Evolutionary conservation across 2,113 vertebrate genomes (phyloP), one percentile per base, ranked within the genome.

Genomic region (Cygnus buccinator): DNA sequence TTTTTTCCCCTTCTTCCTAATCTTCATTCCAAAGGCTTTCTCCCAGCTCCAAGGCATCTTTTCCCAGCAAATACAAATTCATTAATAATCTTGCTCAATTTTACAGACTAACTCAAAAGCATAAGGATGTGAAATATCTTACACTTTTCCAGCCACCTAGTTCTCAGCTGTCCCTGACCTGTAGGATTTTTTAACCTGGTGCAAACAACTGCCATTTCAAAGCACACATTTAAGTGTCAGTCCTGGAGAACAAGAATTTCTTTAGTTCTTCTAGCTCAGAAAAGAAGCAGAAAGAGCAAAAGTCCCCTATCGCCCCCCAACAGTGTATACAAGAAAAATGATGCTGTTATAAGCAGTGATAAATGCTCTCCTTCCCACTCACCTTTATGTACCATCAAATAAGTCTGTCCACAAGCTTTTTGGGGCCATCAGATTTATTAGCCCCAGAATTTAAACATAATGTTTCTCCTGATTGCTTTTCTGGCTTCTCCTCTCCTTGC

Each of bases 201-300:
- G 11, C 25, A 41, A 67, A 31, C 7, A 33, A 16, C 31, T 65
- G 58, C n/a, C 37, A 5, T 33, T 35, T 50, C 57, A 46, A 73
- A 73, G 77, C 43, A 10, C 0, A 2, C 2, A 2, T 4, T 1
- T 3, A 17, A 79, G 62, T 23, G 28, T 66, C 85, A 44, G 13
- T 33, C 26, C 44, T 13, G 8, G 76, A 11, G 10, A 3, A 63
- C 8, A 19, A 80, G 21, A 17, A 23, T 11, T 43, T 46, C n/a
- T 50, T 16, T 1, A 41, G 52, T 19, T 52, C 15, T 67, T 89
- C 54, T 20, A 79, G 29, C 59, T n/a, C 23, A 13, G 55, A 70
- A 87, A 74, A 79, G 37, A 62, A 29, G 29, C 10, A 75, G 59
- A 37, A 76, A 31, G 5, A 87, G 16, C 7, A 54, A 55, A 87